Percentiles rank a stretch among this genome's conserved stretches.
These are phyloP conservation scores for Mesorhabditis spiculigera DNA, from an alignment of 2,888 invertebrate species.

Conservation along the genomic window DNA sequence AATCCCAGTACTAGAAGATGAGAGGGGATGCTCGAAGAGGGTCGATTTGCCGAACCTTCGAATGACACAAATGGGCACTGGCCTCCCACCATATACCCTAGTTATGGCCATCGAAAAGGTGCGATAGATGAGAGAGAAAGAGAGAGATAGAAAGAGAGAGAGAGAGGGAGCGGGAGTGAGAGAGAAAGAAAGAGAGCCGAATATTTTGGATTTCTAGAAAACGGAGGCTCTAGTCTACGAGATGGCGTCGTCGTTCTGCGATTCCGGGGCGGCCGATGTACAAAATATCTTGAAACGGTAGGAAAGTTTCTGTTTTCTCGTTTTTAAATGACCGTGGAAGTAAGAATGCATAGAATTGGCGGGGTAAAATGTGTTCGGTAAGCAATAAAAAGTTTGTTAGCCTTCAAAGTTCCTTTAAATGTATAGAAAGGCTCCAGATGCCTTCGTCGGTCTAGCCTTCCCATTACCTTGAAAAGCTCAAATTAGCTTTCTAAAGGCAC, in stretches of 20 bases:
- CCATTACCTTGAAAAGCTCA: too few relatives aligned
- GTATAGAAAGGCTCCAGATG: too few relatives aligned
- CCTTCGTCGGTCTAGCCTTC: too few relatives aligned
- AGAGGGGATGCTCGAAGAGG: constrained; percentile 25
- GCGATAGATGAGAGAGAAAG: not conserved
- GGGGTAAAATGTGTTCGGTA: too few relatives aligned
- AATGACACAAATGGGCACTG: constrained; percentile 36
- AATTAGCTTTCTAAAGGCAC: too few relatives aligned
- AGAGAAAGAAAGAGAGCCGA: not conserved
- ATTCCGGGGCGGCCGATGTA: constrained; percentile 13
- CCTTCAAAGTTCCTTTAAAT: too few relatives aligned
- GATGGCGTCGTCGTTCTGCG: constrained; percentile 35
- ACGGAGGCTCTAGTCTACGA: constrained; percentile 53
- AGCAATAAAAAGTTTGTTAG: too few relatives aligned
- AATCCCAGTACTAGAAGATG: constrained; percentile 22
- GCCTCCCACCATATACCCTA: constrained; percentile 47
- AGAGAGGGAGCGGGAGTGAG: too few relatives aligned
- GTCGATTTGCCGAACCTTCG: constrained; percentile 15
- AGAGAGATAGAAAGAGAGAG: not conserved
- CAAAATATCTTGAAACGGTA: constrained; percentile 22
- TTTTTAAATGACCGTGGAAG: too few relatives aligned
- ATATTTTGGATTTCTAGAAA: constrained; percentile 33
- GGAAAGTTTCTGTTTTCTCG: not conserved
- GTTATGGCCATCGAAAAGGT: constrained; percentile 51
- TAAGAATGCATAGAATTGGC: too few relatives aligned